A percentile compares a stretch with the other conserved stretches of the same genome.
Conservation (phyloP, 2,797 vertebrate species). For the Carapus acus region DNA sequence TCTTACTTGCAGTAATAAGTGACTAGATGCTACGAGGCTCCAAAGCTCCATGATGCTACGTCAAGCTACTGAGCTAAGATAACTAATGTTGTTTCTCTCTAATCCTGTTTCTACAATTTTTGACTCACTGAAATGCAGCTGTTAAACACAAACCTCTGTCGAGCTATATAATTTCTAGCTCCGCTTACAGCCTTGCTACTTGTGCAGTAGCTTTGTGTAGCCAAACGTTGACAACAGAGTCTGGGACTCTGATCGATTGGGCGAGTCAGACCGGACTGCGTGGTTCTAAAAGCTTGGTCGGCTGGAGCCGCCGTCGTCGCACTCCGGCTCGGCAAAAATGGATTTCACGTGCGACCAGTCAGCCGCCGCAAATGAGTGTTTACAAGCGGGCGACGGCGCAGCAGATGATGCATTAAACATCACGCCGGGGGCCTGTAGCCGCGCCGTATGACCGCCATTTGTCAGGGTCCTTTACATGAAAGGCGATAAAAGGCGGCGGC, state of each 20-base stretch:
- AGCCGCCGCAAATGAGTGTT: slow-evolving; percentile 76
- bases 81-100: no score
- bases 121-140: no score
- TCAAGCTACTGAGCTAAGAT: no score
- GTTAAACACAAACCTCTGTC: no score
- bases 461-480: slow-evolving; percentile 77
- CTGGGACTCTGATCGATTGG: slow-evolving; percentile 49
- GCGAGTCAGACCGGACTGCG: slow-evolving; percentile 56
- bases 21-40: no score
- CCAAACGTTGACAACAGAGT: no score
- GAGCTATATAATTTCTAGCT: no score
- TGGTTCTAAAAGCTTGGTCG: slow-evolving; percentile 72
- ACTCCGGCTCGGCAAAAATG: slow-evolving; percentile 70
- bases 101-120: no score
- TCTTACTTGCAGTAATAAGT: no score
- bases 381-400: slow-evolving; percentile 71
- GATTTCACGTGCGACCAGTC: slow-evolving; percentile 80
- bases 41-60: no score
- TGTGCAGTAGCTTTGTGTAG: no score
- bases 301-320: slow-evolving; percentile 23
- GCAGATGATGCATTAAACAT: slow-evolving; percentile 77
- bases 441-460: slow-evolving; percentile 76
- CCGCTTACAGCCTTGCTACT: no score
- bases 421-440: slow-evolving; percentile 66
- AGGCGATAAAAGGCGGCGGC: slow-evolving; percentile 71